Evolutionary conservation across 53 echinoderm and acorn worm genomes (phyloP), one percentile per base, ranked within the genome.

Genomic region (Zoroaster sp.): DNA sequence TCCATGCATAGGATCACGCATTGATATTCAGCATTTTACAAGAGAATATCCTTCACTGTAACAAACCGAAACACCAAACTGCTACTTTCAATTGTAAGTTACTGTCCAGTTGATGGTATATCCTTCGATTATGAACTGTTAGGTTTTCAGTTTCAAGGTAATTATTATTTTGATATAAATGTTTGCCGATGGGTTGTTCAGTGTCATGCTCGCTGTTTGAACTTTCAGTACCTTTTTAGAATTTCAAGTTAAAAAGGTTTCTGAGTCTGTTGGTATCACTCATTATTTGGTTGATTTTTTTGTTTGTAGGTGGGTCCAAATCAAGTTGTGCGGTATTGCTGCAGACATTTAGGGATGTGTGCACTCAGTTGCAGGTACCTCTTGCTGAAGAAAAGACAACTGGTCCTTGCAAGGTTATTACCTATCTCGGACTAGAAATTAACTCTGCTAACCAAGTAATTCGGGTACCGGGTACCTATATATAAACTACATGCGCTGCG

Each of bases 241-340:
- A 40, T 74, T 54, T 74, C 66, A 53, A 10, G 42, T 86, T 46
- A 85, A 86, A 63, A 0, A 54, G 5, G 35, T 83, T 5, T n/a
- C 72, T 7, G 59, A 66, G 11, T 74, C 39, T 15, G 17, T 23
- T 13, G 5, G n/a, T 72, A 40, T 92, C 4, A 49, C 74, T 0
- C 92, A 92, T 53, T 92, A 80, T 80, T 21, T 92, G 4, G 92
- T 87, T 71, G 88, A 92, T n/a, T 87, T 92, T 92, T 68, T 30
- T 11, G 33, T 65, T 65, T 28, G 30, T 65, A 7, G 30, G 65
- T 65, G 30, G 2, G 30, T 23, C 65, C 20, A 14, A 65, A n/a
- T 20, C 2, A n/a, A 7, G 20, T 23, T 65, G 65, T 65, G 65
- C 20, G 15, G 20, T n/a, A 31, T 2, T 68, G 30, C 13, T 68